Conservation (phyloP, 2,797 vertebrate species). For the Oreortyx pictus region DNA sequence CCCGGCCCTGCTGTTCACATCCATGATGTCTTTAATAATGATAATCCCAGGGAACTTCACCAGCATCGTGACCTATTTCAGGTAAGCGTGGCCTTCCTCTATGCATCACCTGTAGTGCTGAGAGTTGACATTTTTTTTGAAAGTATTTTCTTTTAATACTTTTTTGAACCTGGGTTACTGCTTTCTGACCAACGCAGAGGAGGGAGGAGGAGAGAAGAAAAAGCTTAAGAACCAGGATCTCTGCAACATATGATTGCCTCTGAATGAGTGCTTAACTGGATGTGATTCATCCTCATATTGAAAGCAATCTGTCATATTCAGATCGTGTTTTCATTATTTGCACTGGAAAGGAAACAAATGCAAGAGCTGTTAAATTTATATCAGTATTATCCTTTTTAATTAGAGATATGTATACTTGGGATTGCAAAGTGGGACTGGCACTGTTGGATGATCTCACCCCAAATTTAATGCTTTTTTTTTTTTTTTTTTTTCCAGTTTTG, state of each 20-base stretch:
- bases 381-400: background rate
- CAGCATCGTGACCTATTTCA: constrained; percentile 88
- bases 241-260: background rate
- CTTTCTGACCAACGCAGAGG: background rate
- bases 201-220: background rate
- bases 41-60: constrained; percentile 87
- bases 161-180: background rate
- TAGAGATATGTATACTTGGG: background rate
- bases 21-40: constrained; percentile 85
- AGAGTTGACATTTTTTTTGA: background rate
- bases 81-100: constrained; percentile 69
- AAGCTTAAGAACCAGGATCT: background rate
- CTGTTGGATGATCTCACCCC: background rate
- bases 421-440: background rate
- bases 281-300: background rate
- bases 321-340: background rate
- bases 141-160: background rate
- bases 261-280: background rate
- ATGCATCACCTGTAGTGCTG: background rate
- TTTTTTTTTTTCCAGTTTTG: constrained; percentile 79
- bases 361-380: background rate
- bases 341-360: background rate
- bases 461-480: background rate
- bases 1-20: constrained; percentile 89
- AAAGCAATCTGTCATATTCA: background rate